phyloP scores from a whole-genome alignment of 2,797 vertebrate genomes.

The Alectoris magna region DNA sequence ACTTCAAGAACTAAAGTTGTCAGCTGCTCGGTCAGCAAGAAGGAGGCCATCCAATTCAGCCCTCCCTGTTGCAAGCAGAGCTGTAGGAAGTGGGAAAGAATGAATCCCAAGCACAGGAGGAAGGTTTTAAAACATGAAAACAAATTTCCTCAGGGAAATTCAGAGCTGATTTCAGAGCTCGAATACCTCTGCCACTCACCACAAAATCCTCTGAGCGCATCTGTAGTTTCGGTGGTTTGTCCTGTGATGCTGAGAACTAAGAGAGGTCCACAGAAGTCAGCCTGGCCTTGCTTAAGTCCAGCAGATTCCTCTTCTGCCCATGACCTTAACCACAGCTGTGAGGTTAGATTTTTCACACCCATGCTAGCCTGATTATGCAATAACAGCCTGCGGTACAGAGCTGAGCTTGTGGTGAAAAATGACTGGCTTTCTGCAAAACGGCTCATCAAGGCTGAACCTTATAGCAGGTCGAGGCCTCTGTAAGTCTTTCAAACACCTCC shows the following conservation, averaged over 20 bases:
- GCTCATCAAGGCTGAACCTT: not conserved
- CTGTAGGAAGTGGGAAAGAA: not conserved
- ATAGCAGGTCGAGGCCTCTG: not conserved
- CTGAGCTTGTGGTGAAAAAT: not conserved
- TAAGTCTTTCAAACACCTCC: not conserved
- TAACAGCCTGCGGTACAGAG: rapidly evolving
- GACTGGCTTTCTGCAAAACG: not conserved
- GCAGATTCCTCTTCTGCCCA: not conserved
- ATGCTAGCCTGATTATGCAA: not conserved
- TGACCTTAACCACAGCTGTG: not conserved
- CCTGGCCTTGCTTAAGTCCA: not conserved
- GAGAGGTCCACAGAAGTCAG: rapidly evolving
- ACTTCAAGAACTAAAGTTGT: not conserved
- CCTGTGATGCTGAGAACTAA: not conserved
- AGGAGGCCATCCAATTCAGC: no score
- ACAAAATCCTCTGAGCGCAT: not conserved
- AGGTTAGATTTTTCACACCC: not conserved
- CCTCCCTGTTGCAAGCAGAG: not conserved
- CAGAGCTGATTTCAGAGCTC: not conserved
- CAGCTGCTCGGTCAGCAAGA: rapidly evolving
- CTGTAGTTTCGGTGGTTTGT: not conserved
- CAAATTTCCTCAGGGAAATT: not conserved
- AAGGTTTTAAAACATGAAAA: not conserved
- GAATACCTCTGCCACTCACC: not conserved
- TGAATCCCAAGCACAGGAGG: not conserved